Percentiles rank a stretch among this genome's conserved stretches.
These are phyloP conservation scores for Brachypteracias leptosomus DNA, from an alignment of 2,113 vertebrate genomes.

Conservation along the genomic window DNA sequence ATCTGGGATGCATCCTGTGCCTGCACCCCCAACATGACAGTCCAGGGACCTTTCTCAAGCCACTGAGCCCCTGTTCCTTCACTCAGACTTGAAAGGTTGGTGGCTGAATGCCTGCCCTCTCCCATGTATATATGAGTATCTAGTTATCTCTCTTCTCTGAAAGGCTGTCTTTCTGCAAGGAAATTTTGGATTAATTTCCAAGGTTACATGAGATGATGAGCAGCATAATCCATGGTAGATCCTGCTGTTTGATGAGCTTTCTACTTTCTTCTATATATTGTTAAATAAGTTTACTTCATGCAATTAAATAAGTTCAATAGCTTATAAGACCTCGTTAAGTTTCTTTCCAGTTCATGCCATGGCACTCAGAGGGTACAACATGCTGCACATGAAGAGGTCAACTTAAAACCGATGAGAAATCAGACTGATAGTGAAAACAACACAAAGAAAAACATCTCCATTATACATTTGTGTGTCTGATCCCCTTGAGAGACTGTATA, in stretches of 20 bases:
- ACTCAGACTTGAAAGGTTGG: background rate
- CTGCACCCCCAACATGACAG: background rate
- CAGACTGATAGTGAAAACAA: background rate
- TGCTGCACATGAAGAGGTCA: fast-evolving
- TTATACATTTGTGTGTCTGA: background rate
- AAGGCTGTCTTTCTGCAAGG: background rate
- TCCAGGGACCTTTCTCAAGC: background rate
- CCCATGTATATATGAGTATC: fast-evolving
- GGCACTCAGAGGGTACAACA: background rate
- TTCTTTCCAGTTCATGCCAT: background rate
- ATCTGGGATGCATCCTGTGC: background rate
- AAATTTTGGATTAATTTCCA: background rate
- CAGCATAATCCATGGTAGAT: background rate
- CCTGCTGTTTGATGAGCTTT: background rate
- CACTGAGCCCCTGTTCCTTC: background rate
- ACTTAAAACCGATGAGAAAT: background rate
- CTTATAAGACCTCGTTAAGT: background rate
- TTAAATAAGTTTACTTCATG: background rate
- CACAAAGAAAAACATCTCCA: background rate
- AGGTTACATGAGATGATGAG: background rate
- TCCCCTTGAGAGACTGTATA: background rate
- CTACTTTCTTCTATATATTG: background rate
- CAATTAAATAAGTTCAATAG: background rate
- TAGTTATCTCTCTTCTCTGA: fast-evolving
- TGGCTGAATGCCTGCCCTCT: background rate